These are phyloP conservation scores for Rosalia funebris DNA, from an alignment of 2,888 invertebrate genomes.

Conservation along the genomic window DNA sequence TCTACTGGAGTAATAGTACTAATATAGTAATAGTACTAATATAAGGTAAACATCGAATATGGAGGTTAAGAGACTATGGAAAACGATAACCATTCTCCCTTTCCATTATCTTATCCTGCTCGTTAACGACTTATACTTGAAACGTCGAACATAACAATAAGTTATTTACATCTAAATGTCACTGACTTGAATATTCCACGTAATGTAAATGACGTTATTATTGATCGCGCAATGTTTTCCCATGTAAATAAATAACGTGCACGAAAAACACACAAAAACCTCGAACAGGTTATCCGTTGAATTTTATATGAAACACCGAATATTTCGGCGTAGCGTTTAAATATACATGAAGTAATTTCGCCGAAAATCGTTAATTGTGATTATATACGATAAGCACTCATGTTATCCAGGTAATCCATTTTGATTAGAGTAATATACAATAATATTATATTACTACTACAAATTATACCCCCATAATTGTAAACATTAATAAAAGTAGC, in stretches of 20 bases:
- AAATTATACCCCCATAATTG: too few relatives aligned
- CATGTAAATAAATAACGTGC: conserved; percentile 5
- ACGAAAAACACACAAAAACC: not conserved
- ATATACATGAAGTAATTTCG: not conserved
- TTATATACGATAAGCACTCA: too few relatives aligned
- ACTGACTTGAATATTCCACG: not conserved
- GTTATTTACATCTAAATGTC: conserved; percentile 3
- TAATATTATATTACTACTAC: too few relatives aligned
- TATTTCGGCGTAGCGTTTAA: too few relatives aligned
- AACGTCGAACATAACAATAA: not conserved
- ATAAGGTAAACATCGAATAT: too few relatives aligned
- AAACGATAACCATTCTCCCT: too few relatives aligned
- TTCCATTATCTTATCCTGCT: not conserved
- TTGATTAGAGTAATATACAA: too few relatives aligned
- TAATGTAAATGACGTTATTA: conserved; percentile 7
- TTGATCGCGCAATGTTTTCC: conserved; percentile 6
- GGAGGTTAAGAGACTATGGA: too few relatives aligned
- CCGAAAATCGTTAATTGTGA: not conserved
- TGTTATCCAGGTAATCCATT: too few relatives aligned
- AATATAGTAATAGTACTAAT: too few relatives aligned
- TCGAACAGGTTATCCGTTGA: not conserved
- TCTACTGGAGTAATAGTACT: too few relatives aligned
- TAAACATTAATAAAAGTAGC: too few relatives aligned
- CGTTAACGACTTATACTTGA: not conserved
- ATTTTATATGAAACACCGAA: not conserved